Evolutionary conservation across 35 echinoderm and acorn worm species (phyloP).

Genomic region (Eucidaris tribuloides): DNA sequence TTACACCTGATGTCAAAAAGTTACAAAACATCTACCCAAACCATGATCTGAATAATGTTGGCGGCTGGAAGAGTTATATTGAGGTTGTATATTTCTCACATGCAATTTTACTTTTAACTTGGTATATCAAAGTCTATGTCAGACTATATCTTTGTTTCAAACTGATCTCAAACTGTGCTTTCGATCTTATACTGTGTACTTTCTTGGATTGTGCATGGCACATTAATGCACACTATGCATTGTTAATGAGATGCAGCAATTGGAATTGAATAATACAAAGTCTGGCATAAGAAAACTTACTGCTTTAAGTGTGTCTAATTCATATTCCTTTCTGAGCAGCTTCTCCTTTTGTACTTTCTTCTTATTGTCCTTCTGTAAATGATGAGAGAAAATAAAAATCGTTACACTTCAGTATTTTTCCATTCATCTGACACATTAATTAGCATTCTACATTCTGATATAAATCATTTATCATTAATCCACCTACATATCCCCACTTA

Average conservation of each 20-base stretch:
- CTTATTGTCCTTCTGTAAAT: constrained; percentile 65
- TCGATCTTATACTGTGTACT: not conserved
- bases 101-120: no score
- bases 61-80: no score
- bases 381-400: not conserved
- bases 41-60: no score
- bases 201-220: not conserved
- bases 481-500: not conserved
- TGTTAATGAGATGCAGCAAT: not conserved
- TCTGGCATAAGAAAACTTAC: constrained; percentile 61
- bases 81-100: no score
- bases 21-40: no score
- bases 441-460: not conserved
- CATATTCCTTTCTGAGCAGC: constrained; percentile 87
- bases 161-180: not conserved
- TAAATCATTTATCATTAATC: not conserved
- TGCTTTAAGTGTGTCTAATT: constrained; percentile 88
- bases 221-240: not conserved
- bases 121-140: not conserved
- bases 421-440: not conserved
- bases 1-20: no score
- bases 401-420: not conserved
- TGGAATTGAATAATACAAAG: not conserved
- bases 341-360: constrained; percentile 82
- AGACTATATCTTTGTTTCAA: not conserved